A percentile compares a stretch with the other conserved stretches of the same genome.
phyloP scores from a whole-genome alignment of 2,888 invertebrate species.

The Eupithecia insigniata region DNA sequence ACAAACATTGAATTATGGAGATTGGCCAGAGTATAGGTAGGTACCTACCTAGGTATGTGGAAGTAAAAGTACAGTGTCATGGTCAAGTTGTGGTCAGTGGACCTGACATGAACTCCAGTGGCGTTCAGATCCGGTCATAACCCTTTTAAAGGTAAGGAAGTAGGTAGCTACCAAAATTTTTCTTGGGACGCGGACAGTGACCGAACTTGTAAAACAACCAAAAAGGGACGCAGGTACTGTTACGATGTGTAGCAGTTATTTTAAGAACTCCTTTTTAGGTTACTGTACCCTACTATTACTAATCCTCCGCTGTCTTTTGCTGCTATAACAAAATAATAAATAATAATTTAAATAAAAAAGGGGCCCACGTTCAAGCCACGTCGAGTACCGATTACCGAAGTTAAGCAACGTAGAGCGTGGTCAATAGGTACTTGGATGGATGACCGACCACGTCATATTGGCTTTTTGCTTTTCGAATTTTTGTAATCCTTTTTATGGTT shows the following conservation, averaged over 20 bases:
- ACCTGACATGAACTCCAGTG: constrained; percentile 1
- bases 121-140: not conserved
- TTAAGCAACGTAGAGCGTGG: too few species aligned
- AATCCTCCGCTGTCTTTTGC: too few species aligned
- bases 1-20: too few species aligned
- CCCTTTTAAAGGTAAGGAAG: constrained; percentile 11
- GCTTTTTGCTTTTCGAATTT: not conserved
- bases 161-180: not conserved
- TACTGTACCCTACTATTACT: not conserved
- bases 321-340: too few species aligned
- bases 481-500: too few species aligned
- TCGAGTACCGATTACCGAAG: too few species aligned
- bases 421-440: too few species aligned
- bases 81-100: not conserved
- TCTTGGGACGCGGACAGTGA: not conserved
- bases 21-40: not conserved
- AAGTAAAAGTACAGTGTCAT: not conserved
- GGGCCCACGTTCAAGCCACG: too few species aligned
- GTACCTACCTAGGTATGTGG: not conserved
- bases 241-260: not conserved
- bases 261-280: not conserved
- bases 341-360: too few species aligned
- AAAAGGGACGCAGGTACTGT: not conserved
- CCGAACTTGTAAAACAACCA: not conserved
- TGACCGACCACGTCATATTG: too few species aligned